Conservation (phyloP, 2,888 invertebrate species). For the Drosophila maculinotata region DNA sequence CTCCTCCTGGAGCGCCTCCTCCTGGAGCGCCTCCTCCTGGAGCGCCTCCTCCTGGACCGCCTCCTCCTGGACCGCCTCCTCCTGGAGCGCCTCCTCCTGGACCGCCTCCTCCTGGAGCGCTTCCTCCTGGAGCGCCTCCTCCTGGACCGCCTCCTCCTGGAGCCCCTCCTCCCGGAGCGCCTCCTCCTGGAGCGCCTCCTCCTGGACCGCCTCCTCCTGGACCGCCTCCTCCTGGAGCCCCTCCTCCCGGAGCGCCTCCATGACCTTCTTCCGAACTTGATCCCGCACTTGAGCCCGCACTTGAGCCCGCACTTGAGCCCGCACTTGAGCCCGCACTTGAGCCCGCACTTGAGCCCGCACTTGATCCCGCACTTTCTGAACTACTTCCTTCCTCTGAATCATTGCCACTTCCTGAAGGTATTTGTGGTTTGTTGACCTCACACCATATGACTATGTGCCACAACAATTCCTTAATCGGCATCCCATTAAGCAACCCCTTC, state of each 20-base stretch:
- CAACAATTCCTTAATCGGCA: constrained; percentile 8
- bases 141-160: background rate
- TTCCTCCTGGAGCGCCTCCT: background rate
- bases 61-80: background rate
- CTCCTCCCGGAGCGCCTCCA: too few relatives aligned
- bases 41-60: background rate
- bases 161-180: background rate
- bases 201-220: too few relatives aligned
- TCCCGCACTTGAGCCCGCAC: too few relatives aligned
- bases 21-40: background rate
- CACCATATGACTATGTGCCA: constrained; percentile 11
- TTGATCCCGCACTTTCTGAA: too few relatives aligned
- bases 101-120: background rate
- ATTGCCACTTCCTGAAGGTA: too few relatives aligned
- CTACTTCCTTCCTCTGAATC: too few relatives aligned
- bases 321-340: too few relatives aligned
- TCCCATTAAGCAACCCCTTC: constrained; percentile 7
- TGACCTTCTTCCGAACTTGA: too few relatives aligned
- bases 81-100: background rate
- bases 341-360: too few relatives aligned
- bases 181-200: background rate
- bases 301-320: too few relatives aligned
- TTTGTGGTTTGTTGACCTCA: constrained; percentile 6
- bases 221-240: too few relatives aligned
- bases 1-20: background rate